phyloP scores from a whole-genome alignment of 2,888 invertebrate genomes.

The Kuschelorhynchus macadamiae region DNA sequence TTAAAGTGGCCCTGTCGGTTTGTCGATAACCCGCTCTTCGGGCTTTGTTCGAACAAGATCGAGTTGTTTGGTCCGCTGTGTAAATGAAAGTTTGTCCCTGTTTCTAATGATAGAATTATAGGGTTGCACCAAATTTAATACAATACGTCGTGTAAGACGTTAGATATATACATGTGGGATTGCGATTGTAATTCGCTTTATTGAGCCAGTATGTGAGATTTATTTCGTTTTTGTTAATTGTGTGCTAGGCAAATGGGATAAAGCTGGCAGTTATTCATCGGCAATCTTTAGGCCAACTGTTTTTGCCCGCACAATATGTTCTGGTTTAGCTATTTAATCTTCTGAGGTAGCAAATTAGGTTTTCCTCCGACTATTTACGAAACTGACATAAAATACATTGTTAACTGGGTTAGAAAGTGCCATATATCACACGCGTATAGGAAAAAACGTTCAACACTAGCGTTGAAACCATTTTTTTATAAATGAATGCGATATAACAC shows the following conservation, averaged over 20 bases:
- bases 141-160: slow-evolving; percentile 46
- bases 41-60: slow-evolving; percentile 47
- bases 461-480: too few relatives aligned
- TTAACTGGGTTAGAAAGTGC: too few relatives aligned
- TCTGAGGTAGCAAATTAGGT: too few relatives aligned
- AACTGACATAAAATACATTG: too few relatives aligned
- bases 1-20: slow-evolving; percentile 56
- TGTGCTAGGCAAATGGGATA: slow-evolving; percentile 27
- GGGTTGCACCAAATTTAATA: slow-evolving; percentile 63
- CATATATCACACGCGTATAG: too few relatives aligned
- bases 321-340: background rate
- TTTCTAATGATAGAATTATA: slow-evolving; percentile 68
- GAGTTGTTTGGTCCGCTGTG: slow-evolving; percentile 24
- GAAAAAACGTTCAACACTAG: too few relatives aligned
- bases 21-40: slow-evolving; percentile 56
- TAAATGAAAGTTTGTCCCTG: slow-evolving; percentile 43
- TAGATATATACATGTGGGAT: slow-evolving; percentile 44
- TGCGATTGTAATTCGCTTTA: slow-evolving; percentile 42
- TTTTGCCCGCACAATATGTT: background rate
- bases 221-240: slow-evolving; percentile 37
- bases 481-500: too few relatives aligned
- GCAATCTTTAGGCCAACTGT: background rate
- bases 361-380: too few relatives aligned
- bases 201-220: slow-evolving; percentile 34
- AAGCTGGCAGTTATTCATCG: background rate